Percentiles rank a stretch among this genome's conserved stretches.
phyloP scores from a whole-genome alignment of 2,113 vertebrate genomes.

The Chaetura pelagica region DNA sequence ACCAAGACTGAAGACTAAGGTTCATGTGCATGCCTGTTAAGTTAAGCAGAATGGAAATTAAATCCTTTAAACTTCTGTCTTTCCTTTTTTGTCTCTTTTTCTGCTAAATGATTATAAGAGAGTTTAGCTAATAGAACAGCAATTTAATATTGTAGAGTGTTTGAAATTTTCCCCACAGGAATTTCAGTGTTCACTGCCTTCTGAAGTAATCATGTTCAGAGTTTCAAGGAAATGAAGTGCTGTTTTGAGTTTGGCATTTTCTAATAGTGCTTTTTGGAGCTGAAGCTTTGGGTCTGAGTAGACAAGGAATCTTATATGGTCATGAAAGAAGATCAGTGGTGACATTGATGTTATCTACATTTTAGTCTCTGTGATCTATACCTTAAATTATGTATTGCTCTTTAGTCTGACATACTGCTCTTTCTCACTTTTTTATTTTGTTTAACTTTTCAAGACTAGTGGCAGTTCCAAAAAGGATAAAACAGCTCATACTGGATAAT shows the following conservation, averaged over 20 bases:
- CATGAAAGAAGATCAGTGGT: neutral
- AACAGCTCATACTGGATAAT: neutral
- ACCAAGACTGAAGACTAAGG: neutral
- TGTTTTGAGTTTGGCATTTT: neutral
- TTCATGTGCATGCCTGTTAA: neutral
- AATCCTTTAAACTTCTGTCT: neutral
- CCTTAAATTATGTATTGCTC: neutral
- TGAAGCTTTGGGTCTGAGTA: neutral
- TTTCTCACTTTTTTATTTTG: neutral
- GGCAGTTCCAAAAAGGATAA: neutral
- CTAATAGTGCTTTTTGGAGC: neutral
- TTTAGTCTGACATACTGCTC: neutral
- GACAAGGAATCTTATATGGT: neutral
- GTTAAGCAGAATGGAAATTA: neutral
- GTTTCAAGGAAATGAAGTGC: neutral
- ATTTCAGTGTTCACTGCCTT: neutral
- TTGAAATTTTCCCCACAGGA: neutral
- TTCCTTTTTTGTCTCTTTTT: neutral
- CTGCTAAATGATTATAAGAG: neutral
- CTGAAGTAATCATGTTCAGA: neutral
- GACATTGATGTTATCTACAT: neutral
- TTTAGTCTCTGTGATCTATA: neutral
- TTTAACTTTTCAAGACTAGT: neutral
- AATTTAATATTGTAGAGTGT: neutral
- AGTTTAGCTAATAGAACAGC: neutral